Evolutionary conservation across 2,797 vertebrate genomes (phyloP).

Genomic region (Anableps anableps): DNA sequence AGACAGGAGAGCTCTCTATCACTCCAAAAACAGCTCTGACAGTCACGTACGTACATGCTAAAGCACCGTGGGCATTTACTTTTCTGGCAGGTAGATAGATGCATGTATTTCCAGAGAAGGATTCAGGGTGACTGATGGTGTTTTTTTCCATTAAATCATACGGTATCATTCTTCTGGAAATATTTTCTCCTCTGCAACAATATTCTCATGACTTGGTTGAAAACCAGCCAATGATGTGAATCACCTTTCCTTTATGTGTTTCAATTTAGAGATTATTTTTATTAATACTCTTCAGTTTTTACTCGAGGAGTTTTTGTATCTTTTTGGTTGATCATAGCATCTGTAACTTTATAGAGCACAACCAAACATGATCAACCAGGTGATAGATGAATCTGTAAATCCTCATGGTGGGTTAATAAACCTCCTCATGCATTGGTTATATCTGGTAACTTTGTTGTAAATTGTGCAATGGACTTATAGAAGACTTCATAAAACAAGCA

Average conservation of each 20-base stretch:
- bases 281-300: neutral
- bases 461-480: neutral
- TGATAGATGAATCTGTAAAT: neutral
- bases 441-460: neutral
- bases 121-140: constrained; percentile 12
- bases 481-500: neutral
- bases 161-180: neutral
- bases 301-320: neutral
- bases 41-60: constrained; percentile 42
- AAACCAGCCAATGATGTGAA: neutral
- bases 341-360: neutral
- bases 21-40: constrained; percentile 55
- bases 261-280: neutral
- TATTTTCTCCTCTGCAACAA: neutral
- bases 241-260: neutral
- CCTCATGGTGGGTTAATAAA: neutral
- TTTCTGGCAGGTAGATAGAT: constrained; percentile 47
- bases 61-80: constrained; percentile 31
- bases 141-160: neutral
- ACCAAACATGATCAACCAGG: neutral
- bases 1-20: constrained; percentile 56
- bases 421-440: neutral
- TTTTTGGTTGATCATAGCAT: neutral
- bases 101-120: constrained; percentile 22
- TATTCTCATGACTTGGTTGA: neutral